A percentile compares a stretch with the other conserved stretches of the same genome.
These are phyloP conservation scores for Papilio xuthus DNA, from an alignment of 1,140 invertebrate genomes.

Conservation along the genomic window DNA sequence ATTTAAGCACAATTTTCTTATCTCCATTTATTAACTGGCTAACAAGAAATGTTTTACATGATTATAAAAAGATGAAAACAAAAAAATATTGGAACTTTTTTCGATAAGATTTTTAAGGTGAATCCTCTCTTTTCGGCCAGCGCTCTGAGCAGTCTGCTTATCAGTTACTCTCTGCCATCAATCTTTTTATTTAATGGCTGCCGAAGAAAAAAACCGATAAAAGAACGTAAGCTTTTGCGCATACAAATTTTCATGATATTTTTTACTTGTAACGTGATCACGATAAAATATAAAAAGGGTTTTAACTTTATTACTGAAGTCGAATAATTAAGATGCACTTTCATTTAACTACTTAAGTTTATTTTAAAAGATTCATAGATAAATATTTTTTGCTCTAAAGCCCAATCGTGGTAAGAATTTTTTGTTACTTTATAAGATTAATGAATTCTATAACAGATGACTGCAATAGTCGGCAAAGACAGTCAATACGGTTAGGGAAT, in stretches of 20 bases:
- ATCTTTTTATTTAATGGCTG: slow-evolving; percentile 31
- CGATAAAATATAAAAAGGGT: slow-evolving; percentile 12
- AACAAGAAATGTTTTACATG: neutral
- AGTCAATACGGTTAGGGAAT: neutral
- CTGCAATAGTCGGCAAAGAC: neutral
- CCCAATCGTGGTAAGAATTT: too few relatives aligned
- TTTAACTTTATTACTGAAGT: neutral
- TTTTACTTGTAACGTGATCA: neutral
- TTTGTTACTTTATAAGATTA: too few relatives aligned
- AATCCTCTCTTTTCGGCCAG: slow-evolving; percentile 25
- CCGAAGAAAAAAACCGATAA: slow-evolving; percentile 27
- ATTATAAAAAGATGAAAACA: neutral
- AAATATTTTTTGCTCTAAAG: too few relatives aligned
- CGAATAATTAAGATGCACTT: neutral
- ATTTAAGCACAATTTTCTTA: neutral
- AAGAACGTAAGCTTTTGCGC: slow-evolving; percentile 19
- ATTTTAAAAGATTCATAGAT: too few relatives aligned
- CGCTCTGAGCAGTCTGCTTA: slow-evolving; percentile 17
- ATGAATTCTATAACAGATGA: too few relatives aligned
- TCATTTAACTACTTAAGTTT: too few relatives aligned
- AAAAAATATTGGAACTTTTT: neutral
- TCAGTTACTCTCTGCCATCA: slow-evolving; percentile 22
- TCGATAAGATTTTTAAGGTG: slow-evolving; percentile 24
- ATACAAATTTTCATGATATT: slow-evolving; percentile 12
- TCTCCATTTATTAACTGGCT: slow-evolving; percentile 11